Base-by-base conservation (phyloP, 1,140 invertebrate species). In the Tetramorium alpestre region DNA sequence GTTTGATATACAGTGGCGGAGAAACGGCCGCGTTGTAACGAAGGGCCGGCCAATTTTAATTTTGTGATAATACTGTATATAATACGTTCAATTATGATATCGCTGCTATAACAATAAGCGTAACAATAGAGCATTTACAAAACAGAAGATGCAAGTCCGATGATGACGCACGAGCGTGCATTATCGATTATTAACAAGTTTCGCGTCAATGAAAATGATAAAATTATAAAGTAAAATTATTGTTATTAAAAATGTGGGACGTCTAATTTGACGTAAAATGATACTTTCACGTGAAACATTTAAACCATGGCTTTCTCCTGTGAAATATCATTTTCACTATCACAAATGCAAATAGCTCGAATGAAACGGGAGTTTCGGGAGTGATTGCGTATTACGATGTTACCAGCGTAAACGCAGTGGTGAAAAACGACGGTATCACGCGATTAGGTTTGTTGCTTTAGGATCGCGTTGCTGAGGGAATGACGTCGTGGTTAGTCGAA, bases 371-470 rank as follows among this genome's bases (percentile, higher is more conserved):
- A 33, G 28, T 58, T 58, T 47, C 8, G 18, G 3, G 70, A 75
- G 33, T 22, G 80, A 73, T 41, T 60, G 38, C 38, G 51, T 70
- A 28, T 2, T 28, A 44, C 16, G 47, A 56, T 47, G 49, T 58
- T 80, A 73, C 33, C 11, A 58, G 25, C 70, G 70, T 54, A 28
- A 81, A 56, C n/a, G 18, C 22, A 28, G 41, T 58, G 41, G 18
- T 25, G 65, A 82, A 72, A 72, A 69, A 41, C 67, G 67, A 13
- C 18, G 80, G 25, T 4, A 44, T 82, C 80, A 28, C 44, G 82
- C 82, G 82, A 85, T 85, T 77, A 85, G 62, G 73, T 85, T 85
- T 85, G 73, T 85, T 85, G 82, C 82, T 78, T 85, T 85, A 85
- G 82, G 73, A 77, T 49, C 82, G 33, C 18, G 60, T 78, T 67